Conservation (phyloP, 2,888 invertebrate species). For the Augochlorella aurata region DNA sequence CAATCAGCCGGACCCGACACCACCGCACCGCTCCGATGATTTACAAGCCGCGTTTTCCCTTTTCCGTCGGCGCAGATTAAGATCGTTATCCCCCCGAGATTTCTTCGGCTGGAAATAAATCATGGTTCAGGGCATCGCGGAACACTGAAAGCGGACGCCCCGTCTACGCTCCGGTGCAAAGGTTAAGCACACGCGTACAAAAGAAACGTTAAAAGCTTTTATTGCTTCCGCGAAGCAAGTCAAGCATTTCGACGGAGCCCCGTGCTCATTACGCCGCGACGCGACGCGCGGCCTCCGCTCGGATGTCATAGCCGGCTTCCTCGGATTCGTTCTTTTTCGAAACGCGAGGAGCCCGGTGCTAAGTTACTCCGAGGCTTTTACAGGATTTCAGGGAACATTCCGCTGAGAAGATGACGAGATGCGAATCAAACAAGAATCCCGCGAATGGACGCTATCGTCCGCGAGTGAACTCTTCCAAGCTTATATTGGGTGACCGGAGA, state of each 20-base stretch:
- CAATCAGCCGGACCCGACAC: not conserved
- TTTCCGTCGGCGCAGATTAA: constrained; percentile 19
- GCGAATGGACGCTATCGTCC: not conserved
- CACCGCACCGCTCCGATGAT: constrained; percentile 13
- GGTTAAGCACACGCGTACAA: constrained; percentile 60
- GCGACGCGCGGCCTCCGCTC: not conserved
- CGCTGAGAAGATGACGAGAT: constrained; percentile 2
- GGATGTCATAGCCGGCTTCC: not conserved
- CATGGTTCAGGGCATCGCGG: constrained; percentile 35
- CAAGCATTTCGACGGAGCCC: constrained; percentile 52
- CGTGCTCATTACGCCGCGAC: constrained; percentile 41
- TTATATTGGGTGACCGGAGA: too few species aligned
- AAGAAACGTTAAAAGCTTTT: constrained; percentile 58
- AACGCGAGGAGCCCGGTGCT: constrained; percentile 8
- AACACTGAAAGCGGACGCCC: constrained; percentile 7
- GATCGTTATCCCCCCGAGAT: constrained; percentile 28
- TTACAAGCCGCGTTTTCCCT: constrained; percentile 14
- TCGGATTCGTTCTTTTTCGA: not conserved
- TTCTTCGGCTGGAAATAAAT: constrained; percentile 33
- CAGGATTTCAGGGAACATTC: not conserved
- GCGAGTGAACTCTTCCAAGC: not conserved
- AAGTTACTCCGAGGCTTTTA: constrained; percentile 5
- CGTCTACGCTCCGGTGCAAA: constrained; percentile 47
- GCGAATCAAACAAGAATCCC: not conserved
- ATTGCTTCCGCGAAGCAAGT: constrained; percentile 65